Base-by-base conservation (phyloP, 1,140 invertebrate genomes). In the Sminthurides bifidus region DNA sequence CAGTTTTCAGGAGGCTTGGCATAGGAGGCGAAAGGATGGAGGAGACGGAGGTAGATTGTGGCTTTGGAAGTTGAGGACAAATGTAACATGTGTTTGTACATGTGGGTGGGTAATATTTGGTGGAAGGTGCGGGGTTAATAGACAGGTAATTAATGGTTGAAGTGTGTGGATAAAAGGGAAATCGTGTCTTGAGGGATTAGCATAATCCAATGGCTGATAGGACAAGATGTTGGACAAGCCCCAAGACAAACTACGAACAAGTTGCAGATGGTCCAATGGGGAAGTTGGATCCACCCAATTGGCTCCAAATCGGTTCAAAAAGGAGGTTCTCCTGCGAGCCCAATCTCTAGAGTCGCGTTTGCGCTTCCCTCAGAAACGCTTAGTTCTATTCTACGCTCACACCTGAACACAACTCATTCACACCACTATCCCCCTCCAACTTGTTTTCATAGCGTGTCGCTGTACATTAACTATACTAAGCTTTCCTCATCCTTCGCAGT, bases 171-270 rank as follows among this genome's bases (percentile, higher is more conserved):
- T 61, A 61, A 64, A 60, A 64, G 56, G 58, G 54, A 61, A 64
- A 64, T 60, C 59, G 52, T 59, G 54, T 59, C 54, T 49, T 54
- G 56, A 54, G 43, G 56, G 62, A 64, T 64, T 64, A 64, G 54
- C 62, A 64, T 64, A 64, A 64, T 64, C 62, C 62, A 64, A 64
- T 64, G 63, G 59, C 59, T 59, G 63, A 61, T 59, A 61, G 59
- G 63, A 64, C 63, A 64, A 37, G 56, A 58, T 64, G 63, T 64
- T 61, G 56, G 63, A 64, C 63, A 64, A 59, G 53, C 56, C 58
- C 57, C 54, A 59, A 60, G 58, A 64, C 62, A 64, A 64, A 60
- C 58, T 61, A 64, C 35, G 59, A 64, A 64, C 61, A 64, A 60
- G 61, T 48, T 52, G 51, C 21, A 23, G 19, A 30, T 30, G 33